A percentile compares a stretch with the other conserved stretches of the same genome.
Conservation (phyloP, 2,797 vertebrate genomes). For the Falco peregrinus region DNA sequence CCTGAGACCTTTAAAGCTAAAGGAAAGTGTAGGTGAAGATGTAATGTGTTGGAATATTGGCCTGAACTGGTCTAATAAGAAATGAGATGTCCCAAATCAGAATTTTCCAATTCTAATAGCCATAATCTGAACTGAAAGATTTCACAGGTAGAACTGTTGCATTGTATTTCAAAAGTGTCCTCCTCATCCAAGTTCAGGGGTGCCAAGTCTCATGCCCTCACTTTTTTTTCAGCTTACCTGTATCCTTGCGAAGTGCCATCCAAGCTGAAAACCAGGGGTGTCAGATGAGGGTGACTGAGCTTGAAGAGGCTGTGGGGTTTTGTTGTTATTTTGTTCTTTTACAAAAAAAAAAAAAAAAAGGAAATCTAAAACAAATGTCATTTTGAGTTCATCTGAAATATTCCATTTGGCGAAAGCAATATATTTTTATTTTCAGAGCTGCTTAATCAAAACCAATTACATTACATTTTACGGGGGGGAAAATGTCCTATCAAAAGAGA, state of each 20-base stretch:
- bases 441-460: not conserved
- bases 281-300: not conserved
- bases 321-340: not conserved
- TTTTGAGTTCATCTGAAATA: not conserved
- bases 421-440: not conserved
- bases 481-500: not conserved
- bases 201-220: not conserved
- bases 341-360: not conserved
- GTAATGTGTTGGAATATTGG: not conserved
- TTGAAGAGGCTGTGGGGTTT: not conserved
- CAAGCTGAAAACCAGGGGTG: not conserved
- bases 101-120: not conserved
- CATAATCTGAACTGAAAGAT: not conserved
- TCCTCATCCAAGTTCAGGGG: not conserved
- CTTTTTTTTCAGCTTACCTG: not conserved
- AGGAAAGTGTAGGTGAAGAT: not conserved
- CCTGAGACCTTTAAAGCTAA: not conserved
- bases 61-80: not conserved
- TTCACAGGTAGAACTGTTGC: not conserved
- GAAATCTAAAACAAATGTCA: not conserved
- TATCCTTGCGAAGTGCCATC: not conserved
- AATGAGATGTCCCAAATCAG: not conserved
- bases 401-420: not conserved
- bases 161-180: rapidly evolving
- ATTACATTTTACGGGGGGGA: not conserved